Evolutionary conservation across 1,140 invertebrate genomes (phyloP).

Genomic region (Scaptomyza pallida): DNA sequence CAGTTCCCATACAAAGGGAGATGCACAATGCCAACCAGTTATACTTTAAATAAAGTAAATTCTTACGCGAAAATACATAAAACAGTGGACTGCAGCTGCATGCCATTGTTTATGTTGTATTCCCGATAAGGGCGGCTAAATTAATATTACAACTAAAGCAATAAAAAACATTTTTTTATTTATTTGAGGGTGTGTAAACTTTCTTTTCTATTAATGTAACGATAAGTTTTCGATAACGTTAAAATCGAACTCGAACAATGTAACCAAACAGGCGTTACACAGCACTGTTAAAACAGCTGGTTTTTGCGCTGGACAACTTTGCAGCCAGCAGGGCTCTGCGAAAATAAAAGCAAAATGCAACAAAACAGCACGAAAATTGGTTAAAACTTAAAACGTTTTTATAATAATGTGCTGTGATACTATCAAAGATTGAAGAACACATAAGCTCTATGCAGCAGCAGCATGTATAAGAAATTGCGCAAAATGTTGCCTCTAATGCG

Average conservation of each 20-base stretch:
- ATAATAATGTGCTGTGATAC: conserved; percentile 40
- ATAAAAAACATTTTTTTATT: too few relatives aligned
- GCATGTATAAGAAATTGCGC: conserved; percentile 60
- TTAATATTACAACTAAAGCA: neutral
- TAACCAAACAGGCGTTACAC: neutral
- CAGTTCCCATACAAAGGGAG: conserved; percentile 9
- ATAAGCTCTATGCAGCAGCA: conserved; percentile 6
- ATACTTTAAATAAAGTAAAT: conserved; percentile 47
- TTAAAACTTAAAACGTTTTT: conserved; percentile 31
- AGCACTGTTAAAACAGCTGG: conserved; percentile 19
- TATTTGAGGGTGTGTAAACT: neutral
- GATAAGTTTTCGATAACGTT: conserved; percentile 1
- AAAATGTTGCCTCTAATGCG: conserved; percentile 69
- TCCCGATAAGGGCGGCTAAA: neutral
- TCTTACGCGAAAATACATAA: conserved; percentile 60
- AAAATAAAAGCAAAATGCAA: conserved; percentile 47
- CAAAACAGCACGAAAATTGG: conserved; percentile 16
- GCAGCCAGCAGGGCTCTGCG: conserved; percentile 3
- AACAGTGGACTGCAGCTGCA: conserved; percentile 53
- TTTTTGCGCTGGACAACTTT: conserved; percentile 33
- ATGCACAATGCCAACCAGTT: conserved; percentile 18
- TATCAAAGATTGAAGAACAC: conserved; percentile 10
- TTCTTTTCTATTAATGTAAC: conserved; percentile 1
- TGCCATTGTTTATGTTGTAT: conserved; percentile 42
- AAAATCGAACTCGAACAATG: neutral